Evolutionary conservation across 2,113 vertebrate species (phyloP), one percentile per base, ranked within the genome.

Genomic region (Crotophaga sulcirostris): DNA sequence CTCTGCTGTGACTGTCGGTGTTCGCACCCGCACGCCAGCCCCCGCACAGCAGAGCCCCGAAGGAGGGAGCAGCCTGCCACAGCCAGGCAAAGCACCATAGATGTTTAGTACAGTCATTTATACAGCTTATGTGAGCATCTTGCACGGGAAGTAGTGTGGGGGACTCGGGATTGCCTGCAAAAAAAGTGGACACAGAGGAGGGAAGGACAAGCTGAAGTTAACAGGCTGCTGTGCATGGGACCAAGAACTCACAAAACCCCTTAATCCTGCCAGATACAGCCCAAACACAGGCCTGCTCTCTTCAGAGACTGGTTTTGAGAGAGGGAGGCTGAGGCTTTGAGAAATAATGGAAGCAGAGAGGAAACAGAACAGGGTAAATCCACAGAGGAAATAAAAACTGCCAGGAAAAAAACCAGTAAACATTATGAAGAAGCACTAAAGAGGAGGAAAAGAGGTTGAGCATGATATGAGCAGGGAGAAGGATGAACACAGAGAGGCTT

Each of bases 41-140:
- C 76, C 28, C 1, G 0, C 2, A 1, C 31, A 45, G 44, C 67
- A 89, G 56, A 78, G 47, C 55, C 67, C 31, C 0, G 0, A 29
- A 14, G 54, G 34, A 55, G 24, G 12, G 9, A 74, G 63, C 42
- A 81, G 55, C 38, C 21, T 4, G 1, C 1, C 74, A 64, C 49
- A 10, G 18, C 33, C 68, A 44, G 16, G 31, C 33, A 15, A 51
- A 87, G 72, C 42, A 70, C 40, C 13, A 4, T 4, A 38, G 2
- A 25, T 3, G 1, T 47, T 31, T 38, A 29, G 28, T 8, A 5
- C 25, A 64, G 40, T 12, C 79, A 69, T 9, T 34, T 45, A 13
- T 52, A 33, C 45, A 36, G 82, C 52, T 68, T 63, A 13, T 1
- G 1, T 24, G 17, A 33, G 78, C 34, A 38, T 10, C 59, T 70